Conservation (phyloP, 2,797 vertebrate species). For the Hydrolagus colliei region DNA sequence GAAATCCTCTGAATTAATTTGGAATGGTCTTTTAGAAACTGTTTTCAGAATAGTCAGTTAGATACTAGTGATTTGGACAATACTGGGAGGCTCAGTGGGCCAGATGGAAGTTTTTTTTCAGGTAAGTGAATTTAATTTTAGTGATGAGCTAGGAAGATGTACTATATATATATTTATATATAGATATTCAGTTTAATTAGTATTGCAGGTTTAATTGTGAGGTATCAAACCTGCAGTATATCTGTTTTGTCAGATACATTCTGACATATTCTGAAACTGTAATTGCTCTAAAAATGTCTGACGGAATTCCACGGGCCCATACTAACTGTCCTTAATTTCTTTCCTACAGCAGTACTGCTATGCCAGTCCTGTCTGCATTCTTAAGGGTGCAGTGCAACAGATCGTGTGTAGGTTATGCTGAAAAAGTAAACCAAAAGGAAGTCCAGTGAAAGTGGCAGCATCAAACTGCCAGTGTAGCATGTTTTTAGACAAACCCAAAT, state of each 20-base stretch:
- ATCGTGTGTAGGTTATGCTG: constrained; percentile 99
- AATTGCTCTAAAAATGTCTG: constrained; percentile 84
- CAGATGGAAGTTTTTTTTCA: constrained; percentile 56
- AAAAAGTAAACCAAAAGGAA: constrained; percentile 82
- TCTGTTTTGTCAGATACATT: constrained; percentile 66
- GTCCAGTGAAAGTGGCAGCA: constrained; percentile 76
- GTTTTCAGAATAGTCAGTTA: not conserved
- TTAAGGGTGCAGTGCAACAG: constrained; percentile 99
- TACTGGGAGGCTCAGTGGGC: constrained; percentile 53
- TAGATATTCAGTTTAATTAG: constrained; percentile 36
- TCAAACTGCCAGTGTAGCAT: constrained; percentile 71
- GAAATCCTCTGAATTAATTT: constrained; percentile 30
- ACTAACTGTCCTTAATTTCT: constrained; percentile 99
- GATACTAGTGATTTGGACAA: not conserved
- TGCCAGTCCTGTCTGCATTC: constrained; percentile 99
- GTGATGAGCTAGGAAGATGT: not conserved
- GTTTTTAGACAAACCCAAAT: constrained; percentile 52
- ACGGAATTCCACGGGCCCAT: constrained; percentile 99
- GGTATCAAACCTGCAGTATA: constrained; percentile 60
- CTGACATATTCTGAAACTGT: constrained; percentile 76
- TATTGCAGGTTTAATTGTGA: constrained; percentile 60
- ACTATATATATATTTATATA: not conserved
- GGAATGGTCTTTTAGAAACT: constrained; percentile 21
- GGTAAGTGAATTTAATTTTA: constrained; percentile 54
- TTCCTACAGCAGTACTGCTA: constrained; percentile 99